These are phyloP conservation scores for Petrocephalus zakoni DNA, from an alignment of 2,113 vertebrate species.

Conservation along the genomic window DNA sequence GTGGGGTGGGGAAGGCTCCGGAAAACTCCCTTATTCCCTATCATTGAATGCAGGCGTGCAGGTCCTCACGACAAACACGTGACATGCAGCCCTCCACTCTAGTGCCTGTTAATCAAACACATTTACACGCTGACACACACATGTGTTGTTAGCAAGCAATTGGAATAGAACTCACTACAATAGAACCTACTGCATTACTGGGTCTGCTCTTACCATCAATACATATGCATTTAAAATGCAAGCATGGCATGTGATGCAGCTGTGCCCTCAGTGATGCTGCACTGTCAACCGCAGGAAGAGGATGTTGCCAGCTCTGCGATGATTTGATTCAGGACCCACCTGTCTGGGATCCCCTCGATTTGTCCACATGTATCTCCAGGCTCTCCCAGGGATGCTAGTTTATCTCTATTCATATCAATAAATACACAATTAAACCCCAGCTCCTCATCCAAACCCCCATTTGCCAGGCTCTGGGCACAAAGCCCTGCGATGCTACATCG, in stretches of 20 bases:
- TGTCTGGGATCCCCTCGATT: not conserved
- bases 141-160: no score
- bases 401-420: conserved; percentile 19
- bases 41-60: not conserved
- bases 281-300: not conserved
- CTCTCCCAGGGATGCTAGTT: conserved; percentile 3
- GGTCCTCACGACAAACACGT: not conserved
- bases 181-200: not conserved
- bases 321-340: not conserved
- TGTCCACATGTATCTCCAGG: not conserved
- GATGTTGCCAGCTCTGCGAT: not conserved
- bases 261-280: not conserved
- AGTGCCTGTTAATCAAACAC: not conserved
- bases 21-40: not conserved
- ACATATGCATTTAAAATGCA: not conserved
- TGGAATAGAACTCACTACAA: not conserved
- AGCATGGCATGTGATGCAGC: not conserved
- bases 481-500: not conserved
- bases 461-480: conserved; percentile 4
- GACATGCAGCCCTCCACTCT: not conserved
- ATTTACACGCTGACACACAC: not conserved
- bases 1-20: not conserved
- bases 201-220: not conserved
- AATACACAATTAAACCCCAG: conserved; percentile 11
- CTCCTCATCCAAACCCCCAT: not conserved